Percentiles rank a stretch among this genome's conserved stretches.
phyloP scores from a whole-genome alignment of 2,797 vertebrate species.

The Chelonia mydas region DNA sequence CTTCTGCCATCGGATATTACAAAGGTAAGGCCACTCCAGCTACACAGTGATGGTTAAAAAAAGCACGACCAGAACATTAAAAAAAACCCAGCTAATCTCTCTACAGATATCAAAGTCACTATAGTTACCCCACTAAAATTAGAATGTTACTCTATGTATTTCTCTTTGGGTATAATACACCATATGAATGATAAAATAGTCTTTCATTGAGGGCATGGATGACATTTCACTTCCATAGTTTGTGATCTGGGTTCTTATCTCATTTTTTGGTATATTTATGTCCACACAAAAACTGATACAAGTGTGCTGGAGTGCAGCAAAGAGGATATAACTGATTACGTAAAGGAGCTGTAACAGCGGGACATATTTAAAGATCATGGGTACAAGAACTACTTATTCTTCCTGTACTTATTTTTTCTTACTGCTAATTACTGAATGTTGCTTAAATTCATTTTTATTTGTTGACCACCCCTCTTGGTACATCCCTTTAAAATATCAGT shows the following conservation, averaged over 20 bases:
- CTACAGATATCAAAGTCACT: background rate
- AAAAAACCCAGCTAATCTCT: background rate
- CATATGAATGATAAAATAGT: background rate
- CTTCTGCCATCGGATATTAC: constrained; percentile 18
- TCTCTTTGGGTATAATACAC: background rate
- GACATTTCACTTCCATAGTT: background rate
- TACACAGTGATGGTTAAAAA: background rate
- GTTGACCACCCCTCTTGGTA: accelerated
- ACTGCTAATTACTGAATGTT: background rate
- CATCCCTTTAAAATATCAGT: background rate
- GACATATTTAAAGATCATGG: background rate
- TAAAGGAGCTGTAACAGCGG: background rate
- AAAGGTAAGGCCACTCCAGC: background rate
- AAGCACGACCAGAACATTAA: background rate
- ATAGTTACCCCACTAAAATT: background rate
- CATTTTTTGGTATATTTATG: background rate
- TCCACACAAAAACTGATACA: background rate
- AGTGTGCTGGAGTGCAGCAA: background rate
- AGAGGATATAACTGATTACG: background rate
- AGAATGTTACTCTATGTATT: background rate
- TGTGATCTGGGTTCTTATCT: background rate
- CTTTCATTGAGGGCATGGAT: accelerated
- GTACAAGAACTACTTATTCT: background rate
- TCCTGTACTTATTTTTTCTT: background rate
- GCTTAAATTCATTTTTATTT: background rate